Percentiles rank a stretch among this genome's conserved stretches.
Evolutionary conservation across 2,888 invertebrate species (phyloP).

Genomic region (Peribatodes rhomboidaria): DNA sequence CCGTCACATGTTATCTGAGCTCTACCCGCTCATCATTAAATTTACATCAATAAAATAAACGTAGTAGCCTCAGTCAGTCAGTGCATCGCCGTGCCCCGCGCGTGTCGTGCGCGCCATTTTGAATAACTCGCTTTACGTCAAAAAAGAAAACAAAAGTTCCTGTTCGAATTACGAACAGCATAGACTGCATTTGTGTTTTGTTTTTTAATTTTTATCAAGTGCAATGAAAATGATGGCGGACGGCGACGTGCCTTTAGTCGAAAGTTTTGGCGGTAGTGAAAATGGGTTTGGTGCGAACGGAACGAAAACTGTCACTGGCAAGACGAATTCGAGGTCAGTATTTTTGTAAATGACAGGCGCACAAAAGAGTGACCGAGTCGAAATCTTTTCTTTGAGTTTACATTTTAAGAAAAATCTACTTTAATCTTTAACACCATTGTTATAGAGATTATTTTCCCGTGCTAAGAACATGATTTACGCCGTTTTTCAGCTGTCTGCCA

Average conservation of each 20-base stretch:
- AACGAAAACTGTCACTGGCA: conserved; percentile 66
- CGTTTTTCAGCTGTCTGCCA: conserved; percentile 10
- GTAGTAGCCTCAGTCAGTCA: conserved; percentile 66
- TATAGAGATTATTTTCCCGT: conserved; percentile 15
- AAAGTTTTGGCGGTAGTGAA: conserved; percentile 78
- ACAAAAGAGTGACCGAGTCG: conserved; percentile 23
- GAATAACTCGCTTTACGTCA: conserved; percentile 14
- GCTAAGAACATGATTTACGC: background rate
- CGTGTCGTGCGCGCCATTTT: conserved; percentile 25
- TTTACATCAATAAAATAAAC: conserved; percentile 79
- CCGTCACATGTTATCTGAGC: conserved; percentile 77
- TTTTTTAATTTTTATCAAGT: conserved; percentile 46
- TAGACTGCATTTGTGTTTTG: conserved; percentile 39
- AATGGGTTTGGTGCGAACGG: conserved; percentile 78
- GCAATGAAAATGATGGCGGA: conserved; percentile 73
- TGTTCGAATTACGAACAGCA: conserved; percentile 30
- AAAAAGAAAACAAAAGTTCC: conserved; percentile 40
- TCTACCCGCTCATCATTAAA: conserved; percentile 70
- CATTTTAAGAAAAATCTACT: conserved; percentile 1
- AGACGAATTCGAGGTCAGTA: conserved; percentile 79
- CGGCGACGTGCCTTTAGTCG: conserved; percentile 80
- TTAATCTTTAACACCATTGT: background rate
- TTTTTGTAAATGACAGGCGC: conserved; percentile 38
- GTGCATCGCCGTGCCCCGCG: conserved; percentile 63
- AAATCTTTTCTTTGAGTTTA: conserved; percentile 29